Percentiles rank a stretch among this genome's conserved stretches.
These are phyloP conservation scores for Ianthella basta DNA, from an alignment of 37 sponge, comb jelly and placozoan species.

Conservation along the genomic window DNA sequence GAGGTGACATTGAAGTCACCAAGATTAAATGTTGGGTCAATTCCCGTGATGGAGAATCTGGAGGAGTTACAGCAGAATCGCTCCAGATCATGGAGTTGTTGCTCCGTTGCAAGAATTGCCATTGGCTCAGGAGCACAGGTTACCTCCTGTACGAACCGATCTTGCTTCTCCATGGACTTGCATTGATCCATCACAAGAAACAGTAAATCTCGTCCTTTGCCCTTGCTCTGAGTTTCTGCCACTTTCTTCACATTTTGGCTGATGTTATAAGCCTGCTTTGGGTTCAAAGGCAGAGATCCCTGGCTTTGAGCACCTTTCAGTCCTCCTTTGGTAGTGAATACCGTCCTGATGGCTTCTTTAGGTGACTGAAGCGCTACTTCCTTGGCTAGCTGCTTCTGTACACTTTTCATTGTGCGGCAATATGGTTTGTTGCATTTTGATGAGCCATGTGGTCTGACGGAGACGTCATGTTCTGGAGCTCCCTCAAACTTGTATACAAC, in stretches of 20 bases:
- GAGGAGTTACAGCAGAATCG: conserved; percentile 4
- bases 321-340: conserved; percentile 31
- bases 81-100: conserved; percentile 20
- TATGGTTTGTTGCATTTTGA: conserved; percentile 11
- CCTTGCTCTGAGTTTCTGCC: not conserved
- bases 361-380: conserved; percentile 7
- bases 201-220: conserved; percentile 19
- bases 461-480: conserved; percentile 32
- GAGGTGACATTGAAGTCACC: conserved; percentile 29
- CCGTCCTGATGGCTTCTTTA: conserved; percentile 19
- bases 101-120: conserved; percentile 25
- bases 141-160: conserved; percentile 21
- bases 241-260: conserved; percentile 15
- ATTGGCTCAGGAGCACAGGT: conserved; percentile 29
- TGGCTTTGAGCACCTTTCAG: conserved; percentile 10
- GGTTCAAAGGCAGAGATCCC: conserved; percentile 19
- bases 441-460: conserved; percentile 24
- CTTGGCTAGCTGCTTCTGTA: conserved; percentile 13
- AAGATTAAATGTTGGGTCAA: conserved; percentile 21
- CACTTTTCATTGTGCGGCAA: conserved; percentile 26
- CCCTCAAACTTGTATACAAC: conserved; percentile 44
- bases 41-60: conserved; percentile 6
- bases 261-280: conserved; percentile 40
- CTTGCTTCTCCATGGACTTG: not conserved
- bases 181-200: conserved; percentile 12